phyloP scores from a whole-genome alignment of 1,140 invertebrate genomes.

The Bombus balteatus region DNA sequence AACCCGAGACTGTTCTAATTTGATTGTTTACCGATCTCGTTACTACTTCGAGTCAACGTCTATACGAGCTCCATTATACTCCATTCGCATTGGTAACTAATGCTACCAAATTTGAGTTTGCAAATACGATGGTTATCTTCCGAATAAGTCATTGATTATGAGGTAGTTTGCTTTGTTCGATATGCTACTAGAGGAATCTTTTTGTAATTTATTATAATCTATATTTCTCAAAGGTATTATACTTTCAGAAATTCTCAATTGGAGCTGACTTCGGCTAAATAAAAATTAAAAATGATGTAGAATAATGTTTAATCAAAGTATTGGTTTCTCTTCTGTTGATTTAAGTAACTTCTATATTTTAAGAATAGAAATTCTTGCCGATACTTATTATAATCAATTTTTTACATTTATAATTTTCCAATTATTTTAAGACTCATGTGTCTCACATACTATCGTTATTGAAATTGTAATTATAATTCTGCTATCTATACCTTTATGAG shows the following conservation, averaged over 20 bases:
- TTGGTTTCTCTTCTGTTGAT: not conserved
- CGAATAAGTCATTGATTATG: slow-evolving; percentile 13
- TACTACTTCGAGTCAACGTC: slow-evolving; percentile 27
- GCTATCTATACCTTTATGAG: too few relatives aligned
- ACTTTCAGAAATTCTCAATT: not conserved
- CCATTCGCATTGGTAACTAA: slow-evolving; percentile 42
- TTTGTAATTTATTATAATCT: not conserved
- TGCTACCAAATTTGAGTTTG: slow-evolving; percentile 32
- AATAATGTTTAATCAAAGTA: not conserved
- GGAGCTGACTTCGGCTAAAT: too few relatives aligned
- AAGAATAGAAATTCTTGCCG: not conserved
- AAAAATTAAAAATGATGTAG: not conserved
- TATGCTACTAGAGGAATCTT: not conserved
- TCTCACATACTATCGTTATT: too few relatives aligned
- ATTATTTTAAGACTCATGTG: not conserved
- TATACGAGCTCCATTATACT: slow-evolving; percentile 19
- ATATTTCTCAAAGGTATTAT: not conserved
- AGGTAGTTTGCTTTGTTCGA: slow-evolving; percentile 13
- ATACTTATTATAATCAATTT: too few relatives aligned
- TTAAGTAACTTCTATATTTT: not conserved
- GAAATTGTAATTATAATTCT: too few relatives aligned
- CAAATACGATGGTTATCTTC: slow-evolving; percentile 39
- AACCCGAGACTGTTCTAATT: slow-evolving; percentile 23
- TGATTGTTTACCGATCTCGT: slow-evolving; percentile 42
- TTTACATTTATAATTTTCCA: not conserved